phyloP scores from a whole-genome alignment of 2,888 invertebrate species.

The Drosophila phalerata region DNA sequence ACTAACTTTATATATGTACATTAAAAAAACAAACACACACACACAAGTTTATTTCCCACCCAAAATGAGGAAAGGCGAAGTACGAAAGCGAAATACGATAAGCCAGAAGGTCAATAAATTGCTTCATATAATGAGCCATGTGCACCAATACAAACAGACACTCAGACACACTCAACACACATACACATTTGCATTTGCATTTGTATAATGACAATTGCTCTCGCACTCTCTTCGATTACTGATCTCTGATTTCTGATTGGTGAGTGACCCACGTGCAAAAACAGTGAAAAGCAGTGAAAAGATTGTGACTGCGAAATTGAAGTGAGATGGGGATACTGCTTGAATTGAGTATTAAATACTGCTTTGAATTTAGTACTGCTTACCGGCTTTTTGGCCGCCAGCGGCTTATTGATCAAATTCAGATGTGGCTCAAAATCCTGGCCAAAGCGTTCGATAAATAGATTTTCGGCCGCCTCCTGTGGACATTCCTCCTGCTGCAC shows the following conservation, averaged over 20 bases:
- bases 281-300: neutral
- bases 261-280: slow-evolving; percentile 48
- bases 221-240: slow-evolving; percentile 12
- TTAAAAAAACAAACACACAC: neutral
- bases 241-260: slow-evolving; percentile 47
- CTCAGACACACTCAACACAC: slow-evolving; percentile 2
- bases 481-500: slow-evolving; percentile 85
- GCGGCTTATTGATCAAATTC: slow-evolving; percentile 85
- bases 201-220: slow-evolving; percentile 12
- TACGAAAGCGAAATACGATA: slow-evolving; percentile 64
- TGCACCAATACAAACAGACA: slow-evolving; percentile 32
- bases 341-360: too few relatives aligned
- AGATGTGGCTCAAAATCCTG: slow-evolving; percentile 85
- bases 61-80: slow-evolving; percentile 48
- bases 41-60: slow-evolving; percentile 17
- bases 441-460: slow-evolving; percentile 84
- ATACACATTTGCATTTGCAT: slow-evolving; percentile 33
- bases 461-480: slow-evolving; percentile 83
- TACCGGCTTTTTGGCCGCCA: slow-evolving; percentile 85
- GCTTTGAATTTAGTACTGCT: too few relatives aligned
- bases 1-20: neutral
- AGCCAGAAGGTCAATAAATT: slow-evolving; percentile 78
- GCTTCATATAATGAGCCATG: slow-evolving; percentile 63
- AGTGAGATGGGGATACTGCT: neutral
- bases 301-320: neutral